phyloP scores from a whole-genome alignment of 2,113 vertebrate species.

The Myotis lucifugus region DNA sequence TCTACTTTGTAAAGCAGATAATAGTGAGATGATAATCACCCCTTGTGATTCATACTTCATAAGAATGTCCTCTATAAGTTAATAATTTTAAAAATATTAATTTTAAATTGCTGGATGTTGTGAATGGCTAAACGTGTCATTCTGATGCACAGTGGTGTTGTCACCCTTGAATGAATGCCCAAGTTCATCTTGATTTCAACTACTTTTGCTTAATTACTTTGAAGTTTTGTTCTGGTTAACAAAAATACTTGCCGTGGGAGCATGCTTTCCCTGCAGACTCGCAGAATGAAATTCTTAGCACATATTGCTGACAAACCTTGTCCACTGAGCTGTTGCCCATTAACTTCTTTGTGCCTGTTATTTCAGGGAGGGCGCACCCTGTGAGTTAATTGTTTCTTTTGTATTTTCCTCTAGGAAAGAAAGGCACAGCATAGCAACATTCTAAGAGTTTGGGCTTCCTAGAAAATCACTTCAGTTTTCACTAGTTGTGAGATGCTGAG shows the following conservation, averaged over 20 bases:
- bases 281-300: conserved; percentile 41
- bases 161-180: neutral
- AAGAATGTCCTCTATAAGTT: neutral
- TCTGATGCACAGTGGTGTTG: neutral
- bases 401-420: conserved; percentile 33
- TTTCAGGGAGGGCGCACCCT: neutral
- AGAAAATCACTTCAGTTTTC: conserved; percentile 21
- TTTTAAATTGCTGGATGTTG: neutral
- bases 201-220: neutral
- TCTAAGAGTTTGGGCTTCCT: neutral
- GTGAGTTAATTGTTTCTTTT: conserved; percentile 15
- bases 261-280: neutral
- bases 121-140: neutral
- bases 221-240: neutral
- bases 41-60: neutral
- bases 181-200: conserved; percentile 29
- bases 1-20: conserved; percentile 40
- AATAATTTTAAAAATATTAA: conserved; percentile 1
- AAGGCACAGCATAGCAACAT: neutral
- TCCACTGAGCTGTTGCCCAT: conserved; percentile 5
- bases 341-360: conserved; percentile 20
- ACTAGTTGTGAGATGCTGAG: neutral
- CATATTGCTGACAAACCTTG: neutral
- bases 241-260: neutral
- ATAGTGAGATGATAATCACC: neutral